A percentile compares a stretch with the other conserved stretches of the same genome.
phyloP scores from a whole-genome alignment of 2,113 vertebrate species.

The Acanthisitta chloris region DNA sequence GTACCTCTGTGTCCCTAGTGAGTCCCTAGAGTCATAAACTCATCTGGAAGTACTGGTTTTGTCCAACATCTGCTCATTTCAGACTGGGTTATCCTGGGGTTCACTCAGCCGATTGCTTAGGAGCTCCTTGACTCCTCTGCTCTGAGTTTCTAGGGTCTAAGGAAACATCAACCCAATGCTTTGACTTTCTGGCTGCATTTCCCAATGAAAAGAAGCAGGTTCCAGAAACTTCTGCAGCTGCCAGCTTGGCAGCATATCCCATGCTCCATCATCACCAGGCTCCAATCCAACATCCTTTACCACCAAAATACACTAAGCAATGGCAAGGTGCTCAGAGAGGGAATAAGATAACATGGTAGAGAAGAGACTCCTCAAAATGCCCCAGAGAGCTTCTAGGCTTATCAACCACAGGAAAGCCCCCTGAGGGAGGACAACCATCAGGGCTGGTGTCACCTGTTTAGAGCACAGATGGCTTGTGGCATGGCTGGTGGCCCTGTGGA shows the following conservation, averaged over 20 bases:
- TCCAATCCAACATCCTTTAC: not conserved
- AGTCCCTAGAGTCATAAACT: not conserved
- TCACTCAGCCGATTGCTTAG: not conserved
- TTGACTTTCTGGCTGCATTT: not conserved
- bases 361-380: not conserved
- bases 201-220: not conserved
- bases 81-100: not conserved
- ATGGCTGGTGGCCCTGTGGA: not conserved
- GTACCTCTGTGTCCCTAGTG: not conserved
- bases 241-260: not conserved
- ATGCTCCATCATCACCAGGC: not conserved
- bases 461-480: not conserved
- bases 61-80: not conserved
- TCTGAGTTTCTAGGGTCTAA: not conserved
- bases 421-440: not conserved
- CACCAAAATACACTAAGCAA: not conserved
- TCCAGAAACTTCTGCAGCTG: not conserved
- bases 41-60: not conserved
- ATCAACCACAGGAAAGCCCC: not conserved
- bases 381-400: not conserved
- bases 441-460: not conserved
- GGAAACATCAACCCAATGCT: not conserved
- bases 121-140: not conserved
- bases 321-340: not conserved
- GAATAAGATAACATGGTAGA: not conserved